Conservation (phyloP, 2,113 vertebrate species). For the Canis aureus region DNA sequence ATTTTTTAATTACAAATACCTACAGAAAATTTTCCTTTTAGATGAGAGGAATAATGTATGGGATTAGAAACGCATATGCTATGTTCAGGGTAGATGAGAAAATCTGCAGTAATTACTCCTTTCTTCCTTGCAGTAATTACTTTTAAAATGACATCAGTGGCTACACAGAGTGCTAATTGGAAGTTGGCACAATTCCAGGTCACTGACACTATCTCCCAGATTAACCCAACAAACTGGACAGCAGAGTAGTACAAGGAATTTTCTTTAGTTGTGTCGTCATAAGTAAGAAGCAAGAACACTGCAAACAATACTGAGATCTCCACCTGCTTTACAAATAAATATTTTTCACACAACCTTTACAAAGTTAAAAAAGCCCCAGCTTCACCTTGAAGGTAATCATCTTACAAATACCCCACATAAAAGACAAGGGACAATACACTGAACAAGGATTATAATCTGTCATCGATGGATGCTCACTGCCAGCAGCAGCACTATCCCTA, state of each 20-base stretch:
- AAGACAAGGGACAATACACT: not conserved
- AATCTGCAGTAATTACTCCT: conserved; percentile 67
- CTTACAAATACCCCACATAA: not conserved
- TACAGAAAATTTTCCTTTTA: conserved; percentile 38
- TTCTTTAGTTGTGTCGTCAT: not conserved
- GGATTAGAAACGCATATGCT: not conserved
- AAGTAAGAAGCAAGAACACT: conserved; percentile 13
- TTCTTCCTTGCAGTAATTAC: conserved; percentile 40
- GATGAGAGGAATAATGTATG: conserved; percentile 15
- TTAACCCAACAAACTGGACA: conserved; percentile 78
- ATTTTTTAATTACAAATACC: not conserved
- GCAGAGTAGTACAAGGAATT: conserved; percentile 50
- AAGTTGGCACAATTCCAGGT: conserved; percentile 74
- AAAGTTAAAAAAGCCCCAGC: not conserved
- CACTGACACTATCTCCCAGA: conserved; percentile 70
- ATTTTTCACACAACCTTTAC: conserved; percentile 40
- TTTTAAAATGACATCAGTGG: conserved; percentile 69
- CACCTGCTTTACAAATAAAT: conserved; percentile 16
- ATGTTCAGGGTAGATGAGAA: conserved; percentile 53
- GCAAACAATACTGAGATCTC: not conserved
- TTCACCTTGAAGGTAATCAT: not conserved
- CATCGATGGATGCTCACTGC: not conserved
- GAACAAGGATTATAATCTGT: not conserved
- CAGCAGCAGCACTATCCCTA: not conserved
- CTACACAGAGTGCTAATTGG: conserved; percentile 66